Base-by-base conservation (phyloP, 2,113 vertebrate species). In the Rhodinocichla rosea region DNA sequence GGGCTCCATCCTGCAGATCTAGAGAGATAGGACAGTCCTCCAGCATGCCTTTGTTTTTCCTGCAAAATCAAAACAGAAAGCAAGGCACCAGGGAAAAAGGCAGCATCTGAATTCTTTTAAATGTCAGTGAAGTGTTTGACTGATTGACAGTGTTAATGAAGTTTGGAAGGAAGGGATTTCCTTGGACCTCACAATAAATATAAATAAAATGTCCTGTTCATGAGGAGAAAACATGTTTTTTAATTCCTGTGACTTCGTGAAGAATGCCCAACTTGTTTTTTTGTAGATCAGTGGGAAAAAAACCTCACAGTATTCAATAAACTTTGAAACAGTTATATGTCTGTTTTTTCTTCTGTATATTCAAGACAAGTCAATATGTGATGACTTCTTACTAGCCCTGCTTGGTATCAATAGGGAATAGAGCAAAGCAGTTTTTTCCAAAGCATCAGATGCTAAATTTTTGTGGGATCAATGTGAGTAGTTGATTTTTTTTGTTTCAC, bases 241-340 rank as follows among this genome's bases (percentile, higher is more conserved):
- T 28, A 5, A 79, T 19, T 65, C 32, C 22, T 57, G 7, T 75
- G 47, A 32, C 55, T 79, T 79, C 50, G 7, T 84, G 69, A 56
- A 67, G 26, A 11, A 35, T 69, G 6, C 9, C 10, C 5, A 73
- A 7, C 12, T 86, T 0, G 0, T 15, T 26, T 59, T 39, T 57
- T 32, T 65, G 3, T 67, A 70, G 30, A 70, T 47, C 12, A n/a
- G 5, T 11, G 19, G 4, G 4, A 8, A 4, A n/a, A 45, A 30
- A 6, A 1, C 35, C 39, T 19, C 15, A 40, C 21, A 44, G 4
- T 56, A 19, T 55, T 47, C 37, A 44, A 14, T 60, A 42, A 67
- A 40, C 28, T 74, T 33, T 42, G 30, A 28, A 76, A 37, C 7
- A 32, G 8, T 53, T 85, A 42, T 49, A 30, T 80, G 22, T 65